Percentiles rank a stretch among this genome's conserved stretches.
Evolutionary conservation across 2,797 vertebrate genomes (phyloP).

Genomic region (Danio aesculapii): DNA sequence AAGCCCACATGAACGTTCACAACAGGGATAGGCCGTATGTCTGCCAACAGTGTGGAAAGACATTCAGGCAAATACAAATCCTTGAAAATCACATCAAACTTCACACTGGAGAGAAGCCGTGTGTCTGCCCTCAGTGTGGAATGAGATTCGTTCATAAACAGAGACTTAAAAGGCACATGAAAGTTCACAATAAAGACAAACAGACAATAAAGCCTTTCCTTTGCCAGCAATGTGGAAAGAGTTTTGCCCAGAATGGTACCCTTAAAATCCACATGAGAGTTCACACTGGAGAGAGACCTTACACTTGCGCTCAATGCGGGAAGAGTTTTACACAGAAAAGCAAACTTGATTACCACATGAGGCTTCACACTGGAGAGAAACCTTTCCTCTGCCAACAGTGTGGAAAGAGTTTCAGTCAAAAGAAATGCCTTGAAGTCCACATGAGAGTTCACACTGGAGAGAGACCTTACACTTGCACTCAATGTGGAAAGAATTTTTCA

Average conservation of each 20-base stretch:
- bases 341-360: constrained; percentile 8
- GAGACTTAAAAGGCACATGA: no score
- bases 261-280: constrained; percentile 15
- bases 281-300: constrained; percentile 12
- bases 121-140: neutral
- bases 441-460: constrained; percentile 22
- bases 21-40: constrained; percentile 9
- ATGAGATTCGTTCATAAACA: no score
- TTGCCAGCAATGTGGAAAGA: neutral
- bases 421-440: constrained; percentile 24
- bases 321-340: constrained; percentile 16
- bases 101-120: constrained; percentile 27
- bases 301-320: neutral
- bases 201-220: no score
- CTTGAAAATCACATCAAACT: constrained; percentile 2
- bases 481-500: neutral
- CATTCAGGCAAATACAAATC: constrained; percentile 19
- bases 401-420: constrained; percentile 20
- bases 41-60: constrained; percentile 12
- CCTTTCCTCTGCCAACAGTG: constrained; percentile 20
- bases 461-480: neutral
- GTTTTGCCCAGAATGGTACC: constrained; percentile 19
- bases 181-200: no score
- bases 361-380: constrained; percentile 18
- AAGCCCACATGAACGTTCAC: constrained; percentile 19